Evolutionary conservation across 2,888 invertebrate genomes (phyloP).

Genomic region (Melieria omissa): DNA sequence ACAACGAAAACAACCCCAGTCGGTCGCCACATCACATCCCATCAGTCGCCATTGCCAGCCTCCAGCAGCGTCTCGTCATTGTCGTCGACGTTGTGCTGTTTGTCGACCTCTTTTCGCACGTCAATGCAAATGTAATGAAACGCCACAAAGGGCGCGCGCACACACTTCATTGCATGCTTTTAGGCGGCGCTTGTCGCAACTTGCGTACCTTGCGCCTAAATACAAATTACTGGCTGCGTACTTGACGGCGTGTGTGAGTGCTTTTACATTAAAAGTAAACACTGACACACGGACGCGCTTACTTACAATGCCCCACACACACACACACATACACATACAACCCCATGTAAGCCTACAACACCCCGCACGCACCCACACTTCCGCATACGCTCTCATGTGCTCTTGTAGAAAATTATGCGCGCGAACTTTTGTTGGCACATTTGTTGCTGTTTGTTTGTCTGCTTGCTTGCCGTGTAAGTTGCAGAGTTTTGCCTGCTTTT

Average conservation of each 20-base stretch:
- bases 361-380: no score
- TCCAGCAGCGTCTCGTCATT: neutral
- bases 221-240: conserved; percentile 18
- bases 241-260: neutral
- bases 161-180: conserved; percentile 41
- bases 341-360: no score
- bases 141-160: conserved; percentile 10
- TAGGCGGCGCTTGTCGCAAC: conserved; percentile 29
- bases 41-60: neutral
- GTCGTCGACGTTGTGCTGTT: no score
- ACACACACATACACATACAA: no score
- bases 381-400: no score
- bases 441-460: no score
- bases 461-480: neutral
- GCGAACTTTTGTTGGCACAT: no score
- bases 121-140: neutral
- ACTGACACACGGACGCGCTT: no score
- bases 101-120: neutral
- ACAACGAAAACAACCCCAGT: neutral
- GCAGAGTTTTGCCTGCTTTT: neutral
- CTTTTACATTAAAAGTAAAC: conserved; percentile 12
- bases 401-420: no score
- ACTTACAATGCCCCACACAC: no score
- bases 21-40: neutral
- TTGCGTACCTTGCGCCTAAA: conserved; percentile 13